Evolutionary conservation across 1,140 invertebrate species (phyloP).

Genomic region (Diabrotica virgifera): DNA sequence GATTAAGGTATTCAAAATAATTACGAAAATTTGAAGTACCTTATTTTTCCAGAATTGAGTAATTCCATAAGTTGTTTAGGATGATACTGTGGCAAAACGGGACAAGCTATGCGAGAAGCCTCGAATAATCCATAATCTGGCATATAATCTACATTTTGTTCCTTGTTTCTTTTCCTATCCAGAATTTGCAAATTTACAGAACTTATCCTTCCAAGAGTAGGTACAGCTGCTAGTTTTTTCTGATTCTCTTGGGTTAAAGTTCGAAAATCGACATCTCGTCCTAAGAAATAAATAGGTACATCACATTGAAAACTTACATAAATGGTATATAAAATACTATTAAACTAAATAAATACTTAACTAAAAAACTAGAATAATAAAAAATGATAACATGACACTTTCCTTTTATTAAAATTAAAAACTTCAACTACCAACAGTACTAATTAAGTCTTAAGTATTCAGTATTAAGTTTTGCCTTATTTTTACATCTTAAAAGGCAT

Average conservation of each 20-base stretch:
- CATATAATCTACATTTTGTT: constrained; percentile 71
- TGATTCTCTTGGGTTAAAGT: constrained; percentile 70
- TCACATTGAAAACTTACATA: not conserved
- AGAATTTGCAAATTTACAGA: constrained; percentile 78
- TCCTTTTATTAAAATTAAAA: too few relatives aligned
- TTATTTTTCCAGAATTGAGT: constrained; percentile 96
- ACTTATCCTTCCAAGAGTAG: constrained; percentile 75
- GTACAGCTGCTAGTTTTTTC: constrained; percentile 72
- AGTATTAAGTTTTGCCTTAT: too few relatives aligned
- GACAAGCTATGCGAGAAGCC: constrained; percentile 92
- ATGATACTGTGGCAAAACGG: constrained; percentile 98
- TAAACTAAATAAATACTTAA: not conserved
- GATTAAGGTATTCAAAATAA: not conserved
- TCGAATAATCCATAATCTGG: constrained; percentile 95
- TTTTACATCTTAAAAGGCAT: too few relatives aligned
- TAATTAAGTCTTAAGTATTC: too few relatives aligned
- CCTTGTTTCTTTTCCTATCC: constrained; percentile 65
- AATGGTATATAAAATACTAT: not conserved
- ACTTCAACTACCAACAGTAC: too few relatives aligned
- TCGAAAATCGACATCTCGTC: constrained; percentile 77
- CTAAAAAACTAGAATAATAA: too few relatives aligned
- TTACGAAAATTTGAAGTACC: not conserved
- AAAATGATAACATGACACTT: too few relatives aligned
- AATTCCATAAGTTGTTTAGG: constrained; percentile 98
- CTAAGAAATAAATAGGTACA: not conserved